Conservation (phyloP, 2,888 invertebrate species). For the Drosophila mercatorum region DNA sequence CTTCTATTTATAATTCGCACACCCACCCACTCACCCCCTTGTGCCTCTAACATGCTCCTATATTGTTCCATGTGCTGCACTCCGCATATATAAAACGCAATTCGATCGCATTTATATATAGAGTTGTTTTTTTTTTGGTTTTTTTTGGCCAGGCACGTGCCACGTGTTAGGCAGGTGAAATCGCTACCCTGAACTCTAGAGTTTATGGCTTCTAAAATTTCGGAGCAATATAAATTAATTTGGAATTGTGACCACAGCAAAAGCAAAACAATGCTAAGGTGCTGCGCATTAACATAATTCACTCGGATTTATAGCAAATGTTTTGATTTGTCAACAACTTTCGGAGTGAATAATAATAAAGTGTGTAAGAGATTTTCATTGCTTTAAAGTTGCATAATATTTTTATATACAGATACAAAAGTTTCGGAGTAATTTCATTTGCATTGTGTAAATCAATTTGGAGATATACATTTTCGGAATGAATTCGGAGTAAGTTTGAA, state of each 20-base stretch:
- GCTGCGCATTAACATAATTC: neutral
- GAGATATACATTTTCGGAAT: neutral
- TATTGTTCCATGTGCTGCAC: constrained; percentile 18
- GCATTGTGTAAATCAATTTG: neutral
- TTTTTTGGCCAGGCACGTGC: constrained; percentile 54
- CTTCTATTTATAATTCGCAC: constrained; percentile 58
- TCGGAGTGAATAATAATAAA: neutral
- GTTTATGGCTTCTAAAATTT: constrained; percentile 19
- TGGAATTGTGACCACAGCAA: neutral
- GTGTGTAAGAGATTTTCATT: too few relatives aligned
- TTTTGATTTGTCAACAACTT: neutral
- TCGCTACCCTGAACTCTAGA: constrained; percentile 27
- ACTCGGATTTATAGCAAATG: neutral
- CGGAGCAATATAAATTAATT: constrained; percentile 19
- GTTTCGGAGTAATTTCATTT: neutral
- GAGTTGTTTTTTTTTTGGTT: constrained; percentile 6
- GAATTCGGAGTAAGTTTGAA: neutral
- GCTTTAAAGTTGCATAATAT: neutral
- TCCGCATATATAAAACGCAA: constrained; percentile 15
- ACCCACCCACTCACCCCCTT: constrained; percentile 1
- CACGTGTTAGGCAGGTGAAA: constrained; percentile 50
- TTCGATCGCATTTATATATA: constrained; percentile 8
- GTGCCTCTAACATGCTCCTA: constrained; percentile 1
- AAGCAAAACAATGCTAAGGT: neutral
- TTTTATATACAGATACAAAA: neutral